Base-by-base conservation (phyloP, 1,140 invertebrate genomes). In the Apis dorsata region DNA sequence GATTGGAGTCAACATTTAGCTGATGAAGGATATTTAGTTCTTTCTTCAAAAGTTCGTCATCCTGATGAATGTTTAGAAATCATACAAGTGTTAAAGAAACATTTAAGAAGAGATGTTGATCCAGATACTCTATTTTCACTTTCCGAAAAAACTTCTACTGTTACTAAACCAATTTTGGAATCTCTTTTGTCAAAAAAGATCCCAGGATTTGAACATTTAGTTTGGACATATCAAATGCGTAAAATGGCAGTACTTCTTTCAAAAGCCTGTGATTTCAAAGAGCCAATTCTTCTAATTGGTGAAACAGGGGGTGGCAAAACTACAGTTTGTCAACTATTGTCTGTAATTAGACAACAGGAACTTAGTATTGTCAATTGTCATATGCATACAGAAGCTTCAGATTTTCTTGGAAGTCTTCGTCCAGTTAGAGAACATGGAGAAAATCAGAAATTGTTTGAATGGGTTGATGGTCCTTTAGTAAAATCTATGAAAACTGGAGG, bases 291-390 rank as follows among this genome's bases (percentile, higher is more conserved):
- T 15, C 93, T 99, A 34, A 98, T 99, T 13, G 99, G 99, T 69
- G 98, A 99, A 92, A 99, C 99, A 49, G 99, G 99, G 0, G 99
- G 99, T 93, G 99, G 99, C 1, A 99, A 99, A 95, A 99, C 99
- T 0, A 99, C 98, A 0, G 95, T 99, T 28, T 99, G 98, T 90
- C 98, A 99, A 93, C 92, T 99, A 49, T 98, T 70, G 96, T 98
- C 24, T 94, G 94, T 49, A 92, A 98, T 59, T 95, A 95, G 66
- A 88, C 95, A 96, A 79, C 93, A 95, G 70, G 93, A 99, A 34
- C 94, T 96, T 7, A 71, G 85, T 70, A 96, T 96, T 55, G 96
- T 99, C 0, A 99, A 99, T 94, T 99, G 99, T 94, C 99, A 99
- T 91, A 98, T 99, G 97, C 98, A 99, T 91, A 99, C 98, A 5